Base-by-base conservation (phyloP, 2,113 vertebrate species). In the Daphoenositta chrysoptera region DNA sequence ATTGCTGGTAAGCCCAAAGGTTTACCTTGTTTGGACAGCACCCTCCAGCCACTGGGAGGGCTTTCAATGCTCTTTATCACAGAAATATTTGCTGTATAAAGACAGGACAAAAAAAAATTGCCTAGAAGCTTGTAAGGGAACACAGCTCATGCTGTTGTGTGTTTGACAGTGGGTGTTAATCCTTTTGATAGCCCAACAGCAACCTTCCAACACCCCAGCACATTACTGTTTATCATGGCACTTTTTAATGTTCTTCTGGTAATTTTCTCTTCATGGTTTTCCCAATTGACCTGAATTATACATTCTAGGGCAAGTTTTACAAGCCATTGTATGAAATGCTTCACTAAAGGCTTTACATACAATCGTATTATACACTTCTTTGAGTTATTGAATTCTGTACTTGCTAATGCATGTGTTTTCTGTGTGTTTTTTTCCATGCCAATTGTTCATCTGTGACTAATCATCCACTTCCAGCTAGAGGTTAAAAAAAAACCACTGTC, bases 291-390 rank as follows among this genome's bases (percentile, higher is more conserved):
- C 60, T 44, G 47, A 80, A 35, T 63, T 93, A 73, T 11, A 31
- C 51, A 40, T 95, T 93, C 92, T 35, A 54, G 58, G 63, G 50
- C 58, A 81, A 69, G 63, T 83, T 91, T 93, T 83, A 88, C 40
- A 26, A 83, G 47, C 22, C 23, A 40, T 88, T 94, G 23, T 28
- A 66, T 3, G 17, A 95, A 88, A 86, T 50, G 56, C 60, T 78
- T 92, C 64, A 60, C 47, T 94, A 81, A 83, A 93, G 51, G 48
- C 71, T 91, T 92, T 80, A 69, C 40, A 44, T 45, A 66, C 37
- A 39, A 69, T 65, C 22, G 61, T 42, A 73, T 69, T 47, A 76
- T 20, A 44, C 18, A 66, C 12, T 86, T 71, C 60, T 91, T 80
- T 73, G 33, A 4, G 3, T 61, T 94, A 80, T 9, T 66, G 50